Conservation (phyloP, 2,113 vertebrate species). For the Muntiacus muntjak region DNA sequence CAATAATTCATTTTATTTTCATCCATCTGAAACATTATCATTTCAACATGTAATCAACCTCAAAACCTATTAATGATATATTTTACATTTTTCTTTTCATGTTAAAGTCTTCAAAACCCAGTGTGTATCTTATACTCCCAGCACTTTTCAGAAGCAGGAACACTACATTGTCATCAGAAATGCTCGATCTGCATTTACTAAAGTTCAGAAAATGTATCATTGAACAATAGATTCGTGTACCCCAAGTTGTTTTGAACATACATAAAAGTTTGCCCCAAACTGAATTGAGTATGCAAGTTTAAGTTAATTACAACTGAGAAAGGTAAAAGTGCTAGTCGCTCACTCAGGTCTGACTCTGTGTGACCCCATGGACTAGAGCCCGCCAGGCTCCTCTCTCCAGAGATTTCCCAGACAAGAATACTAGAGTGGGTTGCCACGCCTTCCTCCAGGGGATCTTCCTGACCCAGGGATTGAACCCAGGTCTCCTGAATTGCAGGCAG, state of each 20-base stretch:
- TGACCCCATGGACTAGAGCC: background rate
- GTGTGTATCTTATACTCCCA: rapidly evolving
- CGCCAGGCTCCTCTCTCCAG: background rate
- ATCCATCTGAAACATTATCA: background rate
- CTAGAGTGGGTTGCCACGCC: background rate
- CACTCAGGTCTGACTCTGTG: background rate
- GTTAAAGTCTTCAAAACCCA: background rate
- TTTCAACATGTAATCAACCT: background rate
- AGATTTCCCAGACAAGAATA: background rate
- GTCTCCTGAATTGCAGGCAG: background rate
- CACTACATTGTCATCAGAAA: background rate
- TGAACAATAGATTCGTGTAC: background rate
- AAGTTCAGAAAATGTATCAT: background rate
- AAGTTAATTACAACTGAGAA: background rate
- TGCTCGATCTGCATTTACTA: background rate
- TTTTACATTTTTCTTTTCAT: background rate
- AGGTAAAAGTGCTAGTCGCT: background rate
- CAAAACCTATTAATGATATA: background rate
- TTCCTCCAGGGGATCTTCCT: background rate
- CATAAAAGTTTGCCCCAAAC: background rate
- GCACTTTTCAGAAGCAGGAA: background rate
- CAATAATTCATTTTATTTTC: rapidly evolving
- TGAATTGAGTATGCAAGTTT: background rate
- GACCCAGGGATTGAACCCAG: background rate
- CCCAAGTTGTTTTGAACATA: background rate